Conservation (phyloP, 2,797 vertebrate genomes). For the Rhincodon typus region DNA sequence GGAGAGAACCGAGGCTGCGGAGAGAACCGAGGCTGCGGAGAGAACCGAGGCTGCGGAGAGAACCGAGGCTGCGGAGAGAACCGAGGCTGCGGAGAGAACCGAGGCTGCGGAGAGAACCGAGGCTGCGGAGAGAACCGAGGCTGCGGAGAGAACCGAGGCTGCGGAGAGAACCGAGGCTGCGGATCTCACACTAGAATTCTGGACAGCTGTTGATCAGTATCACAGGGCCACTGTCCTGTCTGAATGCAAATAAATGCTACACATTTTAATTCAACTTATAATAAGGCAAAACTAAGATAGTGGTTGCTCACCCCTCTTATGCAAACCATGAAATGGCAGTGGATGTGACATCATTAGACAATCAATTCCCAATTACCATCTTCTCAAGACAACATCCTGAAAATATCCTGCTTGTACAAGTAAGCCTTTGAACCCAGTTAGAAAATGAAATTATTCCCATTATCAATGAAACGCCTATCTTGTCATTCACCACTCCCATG, state of each 20-base stretch:
- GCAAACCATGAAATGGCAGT: neutral
- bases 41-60: neutral
- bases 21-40: neutral
- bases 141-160: neutral
- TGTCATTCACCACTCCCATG: neutral
- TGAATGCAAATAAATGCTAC: neutral
- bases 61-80: neutral
- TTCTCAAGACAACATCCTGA: neutral
- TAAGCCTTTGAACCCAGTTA: neutral
- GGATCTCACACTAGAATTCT: neutral
- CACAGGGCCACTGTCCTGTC: neutral
- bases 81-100: neutral
- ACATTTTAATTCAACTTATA: neutral
- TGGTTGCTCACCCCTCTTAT: no score
- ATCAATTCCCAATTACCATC: neutral
- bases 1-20: neutral
- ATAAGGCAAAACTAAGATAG: no score
- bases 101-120: neutral
- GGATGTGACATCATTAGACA: neutral
- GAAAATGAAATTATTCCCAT: neutral
- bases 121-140: neutral
- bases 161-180: neutral
- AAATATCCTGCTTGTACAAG: neutral
- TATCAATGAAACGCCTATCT: neutral
- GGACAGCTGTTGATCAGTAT: neutral